These are phyloP conservation scores for Drosophila erecta DNA, from an alignment of 1,140 invertebrate species.

Conservation along the genomic window DNA sequence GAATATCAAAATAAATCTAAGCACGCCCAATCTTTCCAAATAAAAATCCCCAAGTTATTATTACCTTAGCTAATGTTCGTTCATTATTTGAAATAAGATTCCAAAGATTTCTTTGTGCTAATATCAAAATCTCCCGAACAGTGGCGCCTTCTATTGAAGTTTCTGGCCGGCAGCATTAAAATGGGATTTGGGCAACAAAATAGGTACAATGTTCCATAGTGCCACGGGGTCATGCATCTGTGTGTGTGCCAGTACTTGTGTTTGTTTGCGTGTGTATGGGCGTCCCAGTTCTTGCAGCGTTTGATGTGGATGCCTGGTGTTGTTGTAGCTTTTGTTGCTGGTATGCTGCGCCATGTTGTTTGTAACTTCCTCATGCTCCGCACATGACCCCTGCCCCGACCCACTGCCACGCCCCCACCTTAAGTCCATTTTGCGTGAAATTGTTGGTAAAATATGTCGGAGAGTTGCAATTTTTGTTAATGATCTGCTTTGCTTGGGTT, in stretches of 20 bases:
- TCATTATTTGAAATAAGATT: too few relatives aligned
- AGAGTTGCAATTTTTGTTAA: conserved; percentile 7
- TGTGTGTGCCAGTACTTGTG: not conserved
- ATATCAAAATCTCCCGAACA: too few relatives aligned
- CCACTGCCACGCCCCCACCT: not conserved
- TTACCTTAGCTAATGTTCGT: too few relatives aligned
- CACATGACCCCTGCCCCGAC: conserved; percentile 17
- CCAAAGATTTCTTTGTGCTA: too few relatives aligned
- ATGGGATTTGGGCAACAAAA: too few relatives aligned
- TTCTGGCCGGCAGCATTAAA: too few relatives aligned
- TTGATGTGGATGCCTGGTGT: conserved; percentile 44
- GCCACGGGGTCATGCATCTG: conserved; percentile 1
- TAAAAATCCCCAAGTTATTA: too few relatives aligned
- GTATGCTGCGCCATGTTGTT: conserved; percentile 48
- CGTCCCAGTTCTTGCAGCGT: conserved; percentile 53
- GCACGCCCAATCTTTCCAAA: too few relatives aligned
- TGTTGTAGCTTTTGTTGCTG: conserved; percentile 31
- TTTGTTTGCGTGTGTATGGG: conserved; percentile 4
- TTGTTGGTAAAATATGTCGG: conserved; percentile 16
- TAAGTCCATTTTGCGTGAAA: not conserved
- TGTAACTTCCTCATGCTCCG: conserved; percentile 36
- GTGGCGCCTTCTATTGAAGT: too few relatives aligned
- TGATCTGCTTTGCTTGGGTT: conserved; percentile 10
- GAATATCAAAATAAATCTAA: too few relatives aligned
- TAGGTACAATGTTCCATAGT: too few relatives aligned